Conservation (phyloP, 2,113 vertebrate genomes). For the Engystomops pustulosus region DNA sequence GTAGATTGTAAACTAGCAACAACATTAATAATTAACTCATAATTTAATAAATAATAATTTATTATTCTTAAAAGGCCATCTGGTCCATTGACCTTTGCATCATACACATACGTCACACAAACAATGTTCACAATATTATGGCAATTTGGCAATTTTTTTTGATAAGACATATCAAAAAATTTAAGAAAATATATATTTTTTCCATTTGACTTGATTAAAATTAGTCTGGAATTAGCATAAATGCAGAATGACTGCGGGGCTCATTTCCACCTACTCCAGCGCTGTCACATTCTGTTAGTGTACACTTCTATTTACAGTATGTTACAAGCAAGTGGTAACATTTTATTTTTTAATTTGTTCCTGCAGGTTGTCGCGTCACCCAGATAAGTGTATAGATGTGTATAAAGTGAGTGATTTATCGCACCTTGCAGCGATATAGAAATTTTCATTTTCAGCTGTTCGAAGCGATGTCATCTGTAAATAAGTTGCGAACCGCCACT, state of each 20-base stretch:
- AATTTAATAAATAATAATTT: too few relatives aligned
- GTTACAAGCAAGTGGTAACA: conserved; percentile 7
- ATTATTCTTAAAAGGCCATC: too few relatives aligned
- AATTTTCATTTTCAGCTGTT: conserved; percentile 46
- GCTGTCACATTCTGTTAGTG: conserved; percentile 27
- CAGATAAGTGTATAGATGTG: conserved; percentile 3
- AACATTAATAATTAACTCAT: too few relatives aligned
- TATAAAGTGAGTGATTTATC: conserved; percentile 37
- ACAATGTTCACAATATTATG: not conserved
- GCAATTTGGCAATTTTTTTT: too few relatives aligned
- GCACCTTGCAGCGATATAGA: conserved; percentile 30
- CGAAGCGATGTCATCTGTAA: conserved; percentile 48
- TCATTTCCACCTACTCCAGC: conserved; percentile 35
- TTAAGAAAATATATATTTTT: too few relatives aligned
- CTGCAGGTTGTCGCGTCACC: not conserved
- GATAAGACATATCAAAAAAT: too few relatives aligned
- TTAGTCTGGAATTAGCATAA: conserved; percentile 22
- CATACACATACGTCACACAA: too few relatives aligned
- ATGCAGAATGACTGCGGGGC: conserved; percentile 25
- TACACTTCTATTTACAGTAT: conserved; percentile 10
- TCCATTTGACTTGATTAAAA: too few relatives aligned
- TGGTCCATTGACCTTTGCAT: too few relatives aligned
- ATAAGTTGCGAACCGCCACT: conserved; percentile 37
- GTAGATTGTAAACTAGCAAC: too few relatives aligned
- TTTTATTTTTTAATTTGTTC: not conserved